Evolutionary conservation across 2,888 invertebrate species (phyloP).

Genomic region (Mesoligia furuncula): DNA sequence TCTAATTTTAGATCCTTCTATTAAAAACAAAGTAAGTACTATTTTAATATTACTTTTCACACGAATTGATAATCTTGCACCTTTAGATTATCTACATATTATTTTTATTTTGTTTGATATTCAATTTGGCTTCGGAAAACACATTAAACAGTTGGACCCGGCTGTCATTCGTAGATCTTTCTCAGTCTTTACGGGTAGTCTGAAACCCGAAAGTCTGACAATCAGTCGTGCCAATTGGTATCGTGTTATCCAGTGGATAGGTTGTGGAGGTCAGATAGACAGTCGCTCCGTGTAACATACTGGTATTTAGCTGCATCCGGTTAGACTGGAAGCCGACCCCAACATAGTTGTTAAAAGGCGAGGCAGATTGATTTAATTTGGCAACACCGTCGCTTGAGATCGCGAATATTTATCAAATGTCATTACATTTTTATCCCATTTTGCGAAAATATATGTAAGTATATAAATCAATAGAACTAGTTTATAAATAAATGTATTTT

Average conservation of each 20-base stretch:
- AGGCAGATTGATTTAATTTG: not conserved
- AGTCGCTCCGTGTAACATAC: not conserved
- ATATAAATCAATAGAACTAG: constrained; percentile 12
- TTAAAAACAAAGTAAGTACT: constrained; percentile 46
- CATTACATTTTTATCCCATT: not conserved
- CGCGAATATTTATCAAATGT: constrained; percentile 34
- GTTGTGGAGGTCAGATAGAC: not conserved
- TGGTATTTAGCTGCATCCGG: not conserved
- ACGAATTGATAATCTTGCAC: constrained; percentile 23
- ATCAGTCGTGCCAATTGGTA: not conserved
- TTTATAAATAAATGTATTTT: constrained; percentile 20
- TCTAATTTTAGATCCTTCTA: constrained; percentile 32
- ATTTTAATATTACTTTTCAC: constrained; percentile 13
- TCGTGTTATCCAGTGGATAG: not conserved
- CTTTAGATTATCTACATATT: not conserved
- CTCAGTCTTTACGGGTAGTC: not conserved
- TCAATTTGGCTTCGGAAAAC: not conserved
- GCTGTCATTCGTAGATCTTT: not conserved
- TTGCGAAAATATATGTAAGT: constrained; percentile 18
- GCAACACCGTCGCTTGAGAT: constrained; percentile 47
- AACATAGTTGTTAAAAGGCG: not conserved
- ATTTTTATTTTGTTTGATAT: not conserved
- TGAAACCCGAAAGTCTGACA: not conserved
- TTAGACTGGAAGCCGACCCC: not conserved
- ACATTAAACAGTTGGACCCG: not conserved